These are phyloP conservation scores for Lepetodrilus schrolli DNA, from an alignment of 2,888 invertebrate species.

Conservation along the genomic window DNA sequence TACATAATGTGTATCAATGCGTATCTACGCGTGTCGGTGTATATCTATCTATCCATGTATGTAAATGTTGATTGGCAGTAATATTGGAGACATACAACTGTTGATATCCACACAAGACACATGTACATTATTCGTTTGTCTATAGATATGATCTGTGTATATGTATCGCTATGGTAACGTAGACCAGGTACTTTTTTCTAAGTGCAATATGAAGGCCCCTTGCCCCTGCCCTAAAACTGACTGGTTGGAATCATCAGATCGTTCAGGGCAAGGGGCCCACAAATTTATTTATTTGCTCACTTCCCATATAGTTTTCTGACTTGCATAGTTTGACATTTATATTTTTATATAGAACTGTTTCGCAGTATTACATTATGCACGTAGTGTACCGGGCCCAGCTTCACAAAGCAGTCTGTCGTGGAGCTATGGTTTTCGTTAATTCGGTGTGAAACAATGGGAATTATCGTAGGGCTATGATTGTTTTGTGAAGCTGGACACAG, in stretches of 20 bases:
- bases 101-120: neutral
- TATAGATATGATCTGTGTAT: neutral
- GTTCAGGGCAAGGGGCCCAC: neutral
- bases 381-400: neutral
- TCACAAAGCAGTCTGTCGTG: neutral
- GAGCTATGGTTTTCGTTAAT: neutral
- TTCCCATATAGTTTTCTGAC: neutral
- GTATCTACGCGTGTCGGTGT: too few relatives aligned
- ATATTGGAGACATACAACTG: too few relatives aligned
- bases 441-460: neutral
- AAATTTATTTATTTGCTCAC: constrained; percentile 14
- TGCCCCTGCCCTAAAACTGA: neutral
- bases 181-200: too few relatives aligned
- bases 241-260: neutral
- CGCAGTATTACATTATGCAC: neutral
- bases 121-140: neutral
- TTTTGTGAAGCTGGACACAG: too few relatives aligned
- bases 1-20: too few relatives aligned
- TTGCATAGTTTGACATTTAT: constrained; percentile 21
- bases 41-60: too few relatives aligned
- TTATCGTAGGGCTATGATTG: neutral
- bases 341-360: constrained; percentile 21
- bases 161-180: neutral
- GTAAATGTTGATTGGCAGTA: too few relatives aligned
- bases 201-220: neutral